phyloP scores from a whole-genome alignment of 2,113 vertebrate genomes.

The Lampris megalopsis region DNA sequence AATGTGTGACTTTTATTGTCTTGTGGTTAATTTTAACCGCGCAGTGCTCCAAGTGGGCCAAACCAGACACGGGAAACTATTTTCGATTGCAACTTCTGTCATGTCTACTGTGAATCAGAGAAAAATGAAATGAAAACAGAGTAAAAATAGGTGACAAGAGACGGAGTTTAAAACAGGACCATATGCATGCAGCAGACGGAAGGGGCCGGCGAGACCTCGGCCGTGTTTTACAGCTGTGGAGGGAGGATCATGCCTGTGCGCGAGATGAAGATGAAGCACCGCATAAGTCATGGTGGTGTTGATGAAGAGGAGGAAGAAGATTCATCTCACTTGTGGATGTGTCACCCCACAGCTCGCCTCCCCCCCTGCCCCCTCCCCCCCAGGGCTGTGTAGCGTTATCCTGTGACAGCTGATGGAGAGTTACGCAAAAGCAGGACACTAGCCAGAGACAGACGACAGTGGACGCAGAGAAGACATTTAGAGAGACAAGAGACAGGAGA shows the following conservation, averaged over 20 bases:
- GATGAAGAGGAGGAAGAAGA: constrained; percentile 53
- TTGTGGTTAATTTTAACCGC: too few relatives aligned
- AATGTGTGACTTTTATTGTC: too few relatives aligned
- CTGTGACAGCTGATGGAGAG: constrained; percentile 34
- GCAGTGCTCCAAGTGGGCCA: too few relatives aligned
- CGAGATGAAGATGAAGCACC: constrained; percentile 3
- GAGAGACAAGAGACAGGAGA: constrained; percentile 14
- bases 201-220: background rate
- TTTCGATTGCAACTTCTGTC: too few relatives aligned
- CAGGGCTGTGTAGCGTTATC: constrained; percentile 39
- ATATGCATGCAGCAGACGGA: too few relatives aligned
- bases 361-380: constrained; percentile 6
- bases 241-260: background rate
- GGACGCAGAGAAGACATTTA: constrained; percentile 32
- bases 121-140: background rate
- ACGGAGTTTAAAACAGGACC: too few relatives aligned
- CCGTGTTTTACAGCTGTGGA: background rate
- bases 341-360: constrained; percentile 23
- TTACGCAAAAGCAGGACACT: constrained; percentile 28
- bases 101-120: too few relatives aligned
- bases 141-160: background rate
- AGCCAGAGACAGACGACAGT: constrained; percentile 43
- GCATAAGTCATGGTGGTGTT: constrained; percentile 24
- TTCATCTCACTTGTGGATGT: constrained; percentile 39
- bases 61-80: too few relatives aligned